Percentiles rank a stretch among this genome's conserved stretches.
These are phyloP conservation scores for Cordilura impudica DNA, from an alignment of 2,888 invertebrate species.

Conservation along the genomic window DNA sequence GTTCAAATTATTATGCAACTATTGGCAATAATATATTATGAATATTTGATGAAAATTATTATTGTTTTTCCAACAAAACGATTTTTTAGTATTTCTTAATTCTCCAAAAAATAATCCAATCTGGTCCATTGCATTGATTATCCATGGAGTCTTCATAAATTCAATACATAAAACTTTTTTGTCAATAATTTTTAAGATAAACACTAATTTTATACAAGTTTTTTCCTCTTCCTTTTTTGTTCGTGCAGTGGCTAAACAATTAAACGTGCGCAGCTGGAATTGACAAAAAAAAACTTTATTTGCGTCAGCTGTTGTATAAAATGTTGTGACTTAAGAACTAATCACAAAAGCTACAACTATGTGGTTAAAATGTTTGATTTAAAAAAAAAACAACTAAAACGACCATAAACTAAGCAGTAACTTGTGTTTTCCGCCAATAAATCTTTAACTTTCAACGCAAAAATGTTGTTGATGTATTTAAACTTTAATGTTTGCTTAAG, in stretches of 20 bases:
- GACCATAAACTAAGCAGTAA: not conserved
- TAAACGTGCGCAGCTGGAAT: not conserved
- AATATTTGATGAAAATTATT: too few relatives aligned
- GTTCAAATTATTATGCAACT: too few relatives aligned
- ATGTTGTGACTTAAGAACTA: slow-evolving; percentile 40
- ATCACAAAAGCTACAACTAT: slow-evolving; percentile 26
- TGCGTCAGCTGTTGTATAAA: slow-evolving; percentile 37
- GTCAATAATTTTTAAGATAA: not conserved
- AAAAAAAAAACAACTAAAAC: slow-evolving; percentile 13
- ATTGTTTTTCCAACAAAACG: too few relatives aligned
- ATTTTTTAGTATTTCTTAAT: too few relatives aligned
- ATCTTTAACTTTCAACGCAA: not conserved
- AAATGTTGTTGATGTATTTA: not conserved
- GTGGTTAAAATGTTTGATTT: slow-evolving; percentile 24
- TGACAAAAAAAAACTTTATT: slow-evolving; percentile 28
- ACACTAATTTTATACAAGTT: not conserved
- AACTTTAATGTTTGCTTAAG: not conserved
- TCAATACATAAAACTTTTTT: not conserved
- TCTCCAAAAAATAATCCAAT: too few relatives aligned
- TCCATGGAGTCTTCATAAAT: too few relatives aligned
- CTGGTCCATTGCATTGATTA: too few relatives aligned
- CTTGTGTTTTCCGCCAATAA: not conserved
- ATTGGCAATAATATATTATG: too few relatives aligned
- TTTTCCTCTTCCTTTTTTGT: not conserved
- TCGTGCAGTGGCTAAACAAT: slow-evolving; percentile 30